A percentile compares a stretch with the other conserved stretches of the same genome.
Evolutionary conservation across 2,113 vertebrate genomes (phyloP).

Genomic region (Odobenus rosmarus): DNA sequence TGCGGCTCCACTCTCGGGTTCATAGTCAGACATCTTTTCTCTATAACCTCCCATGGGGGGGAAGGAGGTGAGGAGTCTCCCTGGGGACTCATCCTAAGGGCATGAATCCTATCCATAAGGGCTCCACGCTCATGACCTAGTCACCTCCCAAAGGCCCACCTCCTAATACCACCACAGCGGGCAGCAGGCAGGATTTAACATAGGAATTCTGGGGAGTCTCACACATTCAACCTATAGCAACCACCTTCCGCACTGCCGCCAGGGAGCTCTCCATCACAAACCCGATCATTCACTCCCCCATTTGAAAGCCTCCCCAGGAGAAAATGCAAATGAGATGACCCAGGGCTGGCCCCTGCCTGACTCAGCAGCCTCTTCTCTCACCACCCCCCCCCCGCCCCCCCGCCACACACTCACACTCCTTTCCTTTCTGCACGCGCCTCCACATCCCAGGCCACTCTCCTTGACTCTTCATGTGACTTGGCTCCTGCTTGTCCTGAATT

Average conservation of each 20-base stretch:
- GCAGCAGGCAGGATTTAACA: neutral
- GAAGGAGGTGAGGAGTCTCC: neutral
- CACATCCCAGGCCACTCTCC: too few relatives aligned
- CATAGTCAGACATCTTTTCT: neutral
- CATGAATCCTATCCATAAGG: neutral
- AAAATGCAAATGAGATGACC: neutral
- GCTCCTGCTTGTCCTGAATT: neutral
- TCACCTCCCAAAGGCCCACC: neutral
- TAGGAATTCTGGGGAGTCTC: neutral
- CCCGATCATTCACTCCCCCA: neutral
- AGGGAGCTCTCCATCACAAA: neutral
- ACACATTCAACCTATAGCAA: neutral
- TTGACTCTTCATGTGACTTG: neutral
- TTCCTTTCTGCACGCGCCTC: neutral
- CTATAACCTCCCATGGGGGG: neutral
- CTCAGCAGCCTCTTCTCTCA: neutral
- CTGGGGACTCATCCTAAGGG: neutral
- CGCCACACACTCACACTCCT: neutral
- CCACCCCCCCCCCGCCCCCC: too few relatives aligned
- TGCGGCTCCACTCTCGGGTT: neutral
- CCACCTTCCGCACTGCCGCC: neutral
- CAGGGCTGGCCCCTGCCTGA: fast-evolving
- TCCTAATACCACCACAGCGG: neutral
- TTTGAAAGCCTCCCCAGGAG: neutral
- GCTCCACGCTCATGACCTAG: neutral